Evolutionary conservation across 2,888 invertebrate species (phyloP).

Genomic region (Automeris io): DNA sequence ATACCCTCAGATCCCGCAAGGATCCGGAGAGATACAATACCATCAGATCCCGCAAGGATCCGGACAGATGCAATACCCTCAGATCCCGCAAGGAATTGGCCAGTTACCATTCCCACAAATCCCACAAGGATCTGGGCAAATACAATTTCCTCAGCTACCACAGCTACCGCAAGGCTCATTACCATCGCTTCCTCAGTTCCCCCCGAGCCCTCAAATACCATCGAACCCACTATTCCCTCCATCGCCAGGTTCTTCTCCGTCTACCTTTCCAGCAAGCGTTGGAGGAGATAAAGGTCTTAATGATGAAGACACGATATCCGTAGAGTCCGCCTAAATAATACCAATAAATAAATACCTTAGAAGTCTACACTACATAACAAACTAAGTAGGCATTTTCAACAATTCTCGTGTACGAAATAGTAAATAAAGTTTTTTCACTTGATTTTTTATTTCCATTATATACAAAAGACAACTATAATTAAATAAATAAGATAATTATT

Average conservation of each 20-base stretch:
- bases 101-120: conserved; percentile 23
- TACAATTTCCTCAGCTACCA: conserved; percentile 20
- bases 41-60: conserved; percentile 30
- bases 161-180: conserved; percentile 28
- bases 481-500: not conserved
- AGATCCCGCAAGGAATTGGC: conserved; percentile 24
- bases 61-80: conserved; percentile 15
- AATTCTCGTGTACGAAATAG: not conserved
- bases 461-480: not conserved
- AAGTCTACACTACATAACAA: too few species aligned
- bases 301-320: conserved; percentile 64
- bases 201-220: conserved; percentile 37
- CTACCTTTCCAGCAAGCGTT: conserved; percentile 36
- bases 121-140: too few species aligned
- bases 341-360: too few species aligned
- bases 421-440: too few species aligned
- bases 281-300: conserved; percentile 45
- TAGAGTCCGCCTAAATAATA: conserved; percentile 52
- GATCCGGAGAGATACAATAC: conserved; percentile 16
- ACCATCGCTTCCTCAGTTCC: conserved; percentile 29
- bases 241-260: conserved; percentile 34
- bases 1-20: conserved; percentile 23
- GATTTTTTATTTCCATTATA: not conserved
- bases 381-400: not conserved
- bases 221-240: conserved; percentile 25